phyloP scores from a whole-genome alignment of 2,113 vertebrate genomes.

The Oreochromis aureus region DNA sequence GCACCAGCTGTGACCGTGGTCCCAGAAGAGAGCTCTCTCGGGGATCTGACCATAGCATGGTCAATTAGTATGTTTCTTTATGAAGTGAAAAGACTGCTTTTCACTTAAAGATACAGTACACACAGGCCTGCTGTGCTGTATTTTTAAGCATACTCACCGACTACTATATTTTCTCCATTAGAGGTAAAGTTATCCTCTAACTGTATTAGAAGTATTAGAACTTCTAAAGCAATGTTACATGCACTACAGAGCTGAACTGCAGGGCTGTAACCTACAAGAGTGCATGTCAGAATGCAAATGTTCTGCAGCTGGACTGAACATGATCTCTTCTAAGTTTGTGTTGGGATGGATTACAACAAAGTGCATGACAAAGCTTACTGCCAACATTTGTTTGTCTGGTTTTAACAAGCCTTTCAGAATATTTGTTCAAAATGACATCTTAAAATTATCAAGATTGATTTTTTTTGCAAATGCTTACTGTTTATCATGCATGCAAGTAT shows the following conservation, averaged over 20 bases:
- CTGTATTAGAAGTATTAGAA: background rate
- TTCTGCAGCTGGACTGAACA: background rate
- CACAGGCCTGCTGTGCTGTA: background rate
- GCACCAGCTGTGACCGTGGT: slow-evolving; percentile 26
- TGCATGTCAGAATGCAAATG: background rate
- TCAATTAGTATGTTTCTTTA: background rate
- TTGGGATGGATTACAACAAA: background rate
- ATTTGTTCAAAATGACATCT: fast-evolving
- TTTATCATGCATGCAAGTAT: background rate
- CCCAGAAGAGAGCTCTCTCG: slow-evolving; percentile 16
- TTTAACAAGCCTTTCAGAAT: background rate
- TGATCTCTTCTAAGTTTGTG: background rate
- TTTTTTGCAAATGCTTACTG: background rate
- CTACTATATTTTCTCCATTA: background rate
- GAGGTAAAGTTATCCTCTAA: background rate
- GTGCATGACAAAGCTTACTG: background rate
- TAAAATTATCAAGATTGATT: background rate
- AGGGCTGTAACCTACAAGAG: background rate
- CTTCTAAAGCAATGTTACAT: background rate
- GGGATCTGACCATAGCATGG: slow-evolving; percentile 2
- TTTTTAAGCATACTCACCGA: background rate
- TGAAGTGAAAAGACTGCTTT: background rate
- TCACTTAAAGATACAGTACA: background rate
- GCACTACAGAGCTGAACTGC: background rate
- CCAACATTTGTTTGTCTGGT: background rate